Evolutionary conservation across 2,888 invertebrate genomes (phyloP).

Genomic region (Lapara coniferarum): DNA sequence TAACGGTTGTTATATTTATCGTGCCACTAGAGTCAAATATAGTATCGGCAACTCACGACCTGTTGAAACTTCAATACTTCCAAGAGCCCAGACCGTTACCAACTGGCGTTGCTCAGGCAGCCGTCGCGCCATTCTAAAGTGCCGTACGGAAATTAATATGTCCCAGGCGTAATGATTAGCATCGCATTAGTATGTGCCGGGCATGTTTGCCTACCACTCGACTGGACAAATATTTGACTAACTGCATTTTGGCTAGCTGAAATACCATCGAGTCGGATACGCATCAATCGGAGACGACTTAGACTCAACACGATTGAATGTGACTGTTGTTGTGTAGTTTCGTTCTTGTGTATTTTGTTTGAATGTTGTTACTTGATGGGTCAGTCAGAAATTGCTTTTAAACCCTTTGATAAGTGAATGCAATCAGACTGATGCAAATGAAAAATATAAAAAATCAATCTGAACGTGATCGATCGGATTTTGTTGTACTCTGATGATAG

Average conservation of each 20-base stretch:
- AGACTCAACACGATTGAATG: neutral
- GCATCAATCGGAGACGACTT: neutral
- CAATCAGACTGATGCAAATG: too few species aligned
- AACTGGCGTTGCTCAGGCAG: constrained; percentile 58
- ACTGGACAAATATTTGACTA: constrained; percentile 69
- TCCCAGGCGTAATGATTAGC: constrained; percentile 74
- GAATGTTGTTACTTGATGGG: too few species aligned
- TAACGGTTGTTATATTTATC: too few species aligned
- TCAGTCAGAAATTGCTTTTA: too few species aligned
- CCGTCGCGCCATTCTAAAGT: constrained; percentile 61
- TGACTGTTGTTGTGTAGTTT: too few species aligned
- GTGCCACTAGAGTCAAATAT: too few species aligned
- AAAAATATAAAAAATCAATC: too few species aligned
- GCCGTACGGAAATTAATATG: constrained; percentile 78
- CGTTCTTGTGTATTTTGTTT: too few species aligned
- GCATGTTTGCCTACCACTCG: constrained; percentile 67
- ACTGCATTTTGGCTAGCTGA: constrained; percentile 58
- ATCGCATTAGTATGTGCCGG: constrained; percentile 76
- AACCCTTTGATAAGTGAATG: too few species aligned
- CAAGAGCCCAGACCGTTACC: constrained; percentile 62
- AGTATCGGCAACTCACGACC: constrained; percentile 31
- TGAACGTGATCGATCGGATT: too few species aligned
- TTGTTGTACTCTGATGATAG: too few species aligned
- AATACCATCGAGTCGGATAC: constrained; percentile 41
- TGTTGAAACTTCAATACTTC: constrained; percentile 57